phyloP scores from a whole-genome alignment of 2,113 vertebrate genomes.

The Brachionichthys hirsutus region DNA sequence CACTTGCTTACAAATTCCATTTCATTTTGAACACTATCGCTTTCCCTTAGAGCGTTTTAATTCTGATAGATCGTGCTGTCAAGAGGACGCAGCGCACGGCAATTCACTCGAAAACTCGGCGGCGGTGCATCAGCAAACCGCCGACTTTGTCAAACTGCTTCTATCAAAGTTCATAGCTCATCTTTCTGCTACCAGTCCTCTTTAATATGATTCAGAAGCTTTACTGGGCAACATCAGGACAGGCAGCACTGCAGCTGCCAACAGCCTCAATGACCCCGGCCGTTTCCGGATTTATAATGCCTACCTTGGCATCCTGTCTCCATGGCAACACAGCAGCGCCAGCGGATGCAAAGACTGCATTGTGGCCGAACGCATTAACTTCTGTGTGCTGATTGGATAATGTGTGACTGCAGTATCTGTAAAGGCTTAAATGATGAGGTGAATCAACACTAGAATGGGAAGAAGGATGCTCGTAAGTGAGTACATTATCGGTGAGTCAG shows the following conservation, averaged over 20 bases:
- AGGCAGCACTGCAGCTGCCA: background rate
- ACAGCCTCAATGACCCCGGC: slow-evolving; percentile 22
- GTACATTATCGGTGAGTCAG: slow-evolving; percentile 8
- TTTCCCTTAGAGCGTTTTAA: slow-evolving; percentile 8
- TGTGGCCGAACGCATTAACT: slow-evolving; percentile 33
- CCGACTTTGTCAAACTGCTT: slow-evolving; percentile 19
- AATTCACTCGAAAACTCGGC: slow-evolving; percentile 8
- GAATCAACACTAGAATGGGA: slow-evolving; percentile 3
- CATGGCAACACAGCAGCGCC: slow-evolving; percentile 61
- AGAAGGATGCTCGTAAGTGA: slow-evolving; percentile 15
- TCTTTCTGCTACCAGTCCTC: slow-evolving; percentile 17
- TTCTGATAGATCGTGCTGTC: slow-evolving; percentile 35
- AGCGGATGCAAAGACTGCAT: slow-evolving; percentile 29
- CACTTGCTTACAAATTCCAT: background rate
- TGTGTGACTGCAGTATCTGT: slow-evolving; percentile 4
- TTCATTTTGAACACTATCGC: slow-evolving; percentile 9
- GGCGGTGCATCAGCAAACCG: slow-evolving; percentile 13
- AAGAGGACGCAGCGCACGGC: background rate
- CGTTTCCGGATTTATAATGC: slow-evolving; percentile 33
- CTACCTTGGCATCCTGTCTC: slow-evolving; percentile 71
- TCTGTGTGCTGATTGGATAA: slow-evolving; percentile 20
- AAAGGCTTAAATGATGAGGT: slow-evolving; percentile 32
- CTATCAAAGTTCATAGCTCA: slow-evolving; percentile 26
- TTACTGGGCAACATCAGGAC: slow-evolving; percentile 7
- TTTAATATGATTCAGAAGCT: background rate